Evolutionary conservation across 2,113 vertebrate species (phyloP), one percentile per base, ranked within the genome.

Genomic region (Bufo gargarizans): DNA sequence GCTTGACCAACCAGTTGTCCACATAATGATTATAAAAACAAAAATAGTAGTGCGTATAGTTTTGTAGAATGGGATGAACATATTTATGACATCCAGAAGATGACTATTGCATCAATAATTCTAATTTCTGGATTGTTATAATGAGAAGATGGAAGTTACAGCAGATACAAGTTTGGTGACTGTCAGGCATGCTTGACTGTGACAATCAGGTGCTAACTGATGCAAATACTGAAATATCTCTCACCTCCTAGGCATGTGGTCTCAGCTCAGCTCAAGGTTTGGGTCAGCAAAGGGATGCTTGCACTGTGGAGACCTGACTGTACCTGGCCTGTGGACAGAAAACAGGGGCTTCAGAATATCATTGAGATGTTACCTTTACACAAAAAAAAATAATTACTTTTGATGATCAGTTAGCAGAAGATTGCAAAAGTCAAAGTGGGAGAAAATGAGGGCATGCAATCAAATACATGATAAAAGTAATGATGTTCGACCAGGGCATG

Each of bases 231-330:
- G 47, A 84, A 89, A 89, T n/a, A 67, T 43, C 72, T 77, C 87
- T 89, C 87, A 89, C 87, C 87, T 89, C 87, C 87, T 89, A 89
- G 82, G 87, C 81, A 89, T 89, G 87, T 89, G 81, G 81, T 74
- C 82, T 89, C 87, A 89, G 87, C 80, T 89, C 81, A 89, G 87
- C 81, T 89, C 81, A 84, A 50, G 82, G 87, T 89, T 89, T 89
- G 87, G 82, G 87, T 89, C 87, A 89, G 87, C 87, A 89, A 89
- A 89, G 87, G 63, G 87, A 89, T 59, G 87, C 87, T 89, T 89
- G 87, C 87, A 89, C 87, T 89, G 87, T 89, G 87, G 87, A 89
- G 72, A 89, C 87, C 87, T 89, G 87, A 89, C 81, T 89, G 87
- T 89, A 89, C 81, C 87, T 89, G 87, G 87, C 87, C 87, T 89